Evolutionary conservation across 2,113 vertebrate species (phyloP).

Genomic region (Patagioenas fasciata): DNA sequence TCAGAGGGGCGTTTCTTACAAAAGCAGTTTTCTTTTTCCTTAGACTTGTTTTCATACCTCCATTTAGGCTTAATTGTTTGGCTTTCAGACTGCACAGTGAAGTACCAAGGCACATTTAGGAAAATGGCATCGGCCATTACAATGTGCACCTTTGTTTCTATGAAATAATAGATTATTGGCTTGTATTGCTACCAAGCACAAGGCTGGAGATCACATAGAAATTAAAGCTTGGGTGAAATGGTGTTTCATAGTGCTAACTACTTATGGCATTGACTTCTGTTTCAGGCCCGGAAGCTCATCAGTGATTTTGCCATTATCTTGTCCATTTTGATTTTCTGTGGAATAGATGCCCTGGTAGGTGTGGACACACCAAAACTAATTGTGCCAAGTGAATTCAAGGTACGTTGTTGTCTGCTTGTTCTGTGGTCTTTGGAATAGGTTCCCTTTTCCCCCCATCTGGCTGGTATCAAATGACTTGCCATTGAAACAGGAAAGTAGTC

Average conservation of each 20-base stretch:
- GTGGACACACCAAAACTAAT: conserved; percentile 97
- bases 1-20: not conserved
- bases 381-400: conserved; percentile 98
- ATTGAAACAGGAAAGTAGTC: not conserved
- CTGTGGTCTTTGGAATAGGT: not conserved
- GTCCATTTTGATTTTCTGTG: conserved; percentile 95
- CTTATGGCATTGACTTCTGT: not conserved
- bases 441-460: not conserved
- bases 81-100: not conserved
- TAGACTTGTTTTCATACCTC: not conserved
- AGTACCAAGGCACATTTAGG: not conserved
- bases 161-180: rapidly evolving
- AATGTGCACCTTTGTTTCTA: not conserved
- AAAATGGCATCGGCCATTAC: not conserved
- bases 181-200: not conserved
- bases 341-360: conserved; percentile 91
- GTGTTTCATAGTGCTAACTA: not conserved
- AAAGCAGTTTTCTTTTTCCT: not conserved
- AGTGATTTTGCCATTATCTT: conserved; percentile 98
- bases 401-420: conserved; percentile 44
- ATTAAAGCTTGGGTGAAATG: not conserved
- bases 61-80: not conserved
- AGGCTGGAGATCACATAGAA: not conserved
- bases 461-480: not conserved
- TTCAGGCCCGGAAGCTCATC: conserved; percentile 94